Percentiles rank a stretch among this genome's conserved stretches.
Evolutionary conservation across 2,113 vertebrate genomes (phyloP).

Genomic region (Lophura nycthemera): DNA sequence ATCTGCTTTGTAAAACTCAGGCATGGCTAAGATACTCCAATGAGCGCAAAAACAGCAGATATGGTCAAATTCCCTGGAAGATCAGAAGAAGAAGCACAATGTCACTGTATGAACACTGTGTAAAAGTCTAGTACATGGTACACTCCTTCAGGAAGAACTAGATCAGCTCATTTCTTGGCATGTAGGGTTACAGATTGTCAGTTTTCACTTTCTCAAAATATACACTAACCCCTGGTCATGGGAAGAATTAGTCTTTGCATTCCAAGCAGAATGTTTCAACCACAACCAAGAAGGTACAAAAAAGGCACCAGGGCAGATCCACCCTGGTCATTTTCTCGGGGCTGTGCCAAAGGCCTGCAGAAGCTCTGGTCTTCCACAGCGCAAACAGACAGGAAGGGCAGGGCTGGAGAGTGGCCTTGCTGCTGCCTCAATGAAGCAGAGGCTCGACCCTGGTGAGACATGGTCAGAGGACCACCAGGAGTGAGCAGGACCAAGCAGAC

Average conservation of each 20-base stretch:
- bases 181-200: neutral
- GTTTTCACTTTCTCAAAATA: neutral
- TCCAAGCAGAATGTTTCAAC: neutral
- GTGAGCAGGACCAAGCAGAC: neutral
- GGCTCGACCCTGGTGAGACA: neutral
- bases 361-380: accelerated
- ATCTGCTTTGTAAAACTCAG: neutral
- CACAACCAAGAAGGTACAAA: neutral
- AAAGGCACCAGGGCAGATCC: neutral
- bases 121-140: neutral
- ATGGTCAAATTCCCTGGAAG: neutral
- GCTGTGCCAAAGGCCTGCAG: neutral
- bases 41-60: neutral
- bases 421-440: accelerated
- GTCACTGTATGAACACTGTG: neutral
- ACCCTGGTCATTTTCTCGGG: accelerated
- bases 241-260: neutral
- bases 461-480: accelerated
- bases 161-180: neutral
- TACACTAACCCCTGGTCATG: too few relatives aligned
- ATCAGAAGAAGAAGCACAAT: accelerated
- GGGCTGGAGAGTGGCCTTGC: accelerated
- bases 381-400: accelerated
- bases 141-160: neutral
- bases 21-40: neutral